These are phyloP conservation scores for Megalopta genalis DNA, from an alignment of 1,140 invertebrate genomes.

Conservation along the genomic window DNA sequence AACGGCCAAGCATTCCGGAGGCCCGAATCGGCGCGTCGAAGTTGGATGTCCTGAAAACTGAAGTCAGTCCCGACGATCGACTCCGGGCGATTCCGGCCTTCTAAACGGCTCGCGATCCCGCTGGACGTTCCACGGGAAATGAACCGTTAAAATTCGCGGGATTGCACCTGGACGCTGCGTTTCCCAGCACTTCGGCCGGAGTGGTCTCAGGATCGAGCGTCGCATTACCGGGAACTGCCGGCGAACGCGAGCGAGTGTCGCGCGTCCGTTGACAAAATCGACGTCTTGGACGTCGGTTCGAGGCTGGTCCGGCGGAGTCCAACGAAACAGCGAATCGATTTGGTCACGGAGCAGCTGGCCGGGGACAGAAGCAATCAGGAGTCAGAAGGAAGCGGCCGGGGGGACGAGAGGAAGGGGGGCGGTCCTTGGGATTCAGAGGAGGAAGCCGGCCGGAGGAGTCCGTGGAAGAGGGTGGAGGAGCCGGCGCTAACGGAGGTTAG, in stretches of 20 bases:
- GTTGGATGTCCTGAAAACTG: too few species aligned
- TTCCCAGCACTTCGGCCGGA: too few species aligned
- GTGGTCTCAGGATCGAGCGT: slow-evolving; percentile 26
- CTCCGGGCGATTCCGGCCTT: too few species aligned
- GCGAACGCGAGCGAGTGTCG: slow-evolving; percentile 11
- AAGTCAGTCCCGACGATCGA: too few species aligned
- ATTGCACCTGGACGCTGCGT: too few species aligned
- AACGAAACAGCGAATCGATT: slow-evolving; percentile 71
- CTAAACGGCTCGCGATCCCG: too few species aligned
- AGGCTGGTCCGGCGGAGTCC: slow-evolving; percentile 60
- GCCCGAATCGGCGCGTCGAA: too few species aligned
- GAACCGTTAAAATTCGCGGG: too few species aligned
- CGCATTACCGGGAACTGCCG: slow-evolving; percentile 54
- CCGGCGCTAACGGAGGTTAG: slow-evolving; percentile 55
- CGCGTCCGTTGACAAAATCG: slow-evolving; percentile 18
- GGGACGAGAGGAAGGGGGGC: background rate
- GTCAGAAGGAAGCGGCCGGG: slow-evolving; percentile 61
- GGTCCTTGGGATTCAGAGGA: background rate
- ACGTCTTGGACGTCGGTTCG: slow-evolving; percentile 26
- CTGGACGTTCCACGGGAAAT: too few species aligned
- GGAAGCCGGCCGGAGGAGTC: slow-evolving; percentile 5
- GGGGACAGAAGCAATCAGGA: slow-evolving; percentile 73
- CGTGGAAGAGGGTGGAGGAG: background rate
- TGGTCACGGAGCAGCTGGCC: slow-evolving; percentile 70
- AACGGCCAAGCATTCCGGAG: too few species aligned